A percentile compares a stretch with the other conserved stretches of the same genome.
Evolutionary conservation across 2,113 vertebrate species (phyloP).

Genomic region (Saguinus imperator): DNA sequence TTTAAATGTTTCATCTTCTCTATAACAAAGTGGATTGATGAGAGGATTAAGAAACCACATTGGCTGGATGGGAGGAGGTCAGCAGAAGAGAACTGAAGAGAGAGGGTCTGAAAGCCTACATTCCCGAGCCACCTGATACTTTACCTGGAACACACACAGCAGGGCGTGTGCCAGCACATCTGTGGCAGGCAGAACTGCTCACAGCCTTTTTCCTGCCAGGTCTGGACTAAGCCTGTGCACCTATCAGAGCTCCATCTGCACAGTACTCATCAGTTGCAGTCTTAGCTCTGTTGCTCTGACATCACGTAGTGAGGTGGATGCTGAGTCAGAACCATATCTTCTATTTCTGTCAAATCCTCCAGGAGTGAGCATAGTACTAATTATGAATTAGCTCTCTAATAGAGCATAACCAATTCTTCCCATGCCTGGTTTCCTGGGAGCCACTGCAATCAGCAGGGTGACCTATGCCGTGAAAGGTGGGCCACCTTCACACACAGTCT

Average conservation of each 20-base stretch:
- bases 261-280: neutral
- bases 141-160: neutral
- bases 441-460: neutral
- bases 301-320: neutral
- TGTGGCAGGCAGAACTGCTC: neutral
- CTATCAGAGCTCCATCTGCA: neutral
- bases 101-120: neutral
- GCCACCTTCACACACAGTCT: neutral
- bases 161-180: neutral
- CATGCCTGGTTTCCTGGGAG: neutral
- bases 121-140: neutral
- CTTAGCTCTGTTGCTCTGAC: neutral
- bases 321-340: neutral
- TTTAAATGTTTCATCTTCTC: neutral
- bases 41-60: neutral
- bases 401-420: neutral
- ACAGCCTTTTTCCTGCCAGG: neutral
- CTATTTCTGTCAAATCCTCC: neutral
- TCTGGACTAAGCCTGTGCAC: neutral
- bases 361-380: neutral
- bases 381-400: neutral
- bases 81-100: neutral
- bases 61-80: neutral
- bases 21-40: neutral
- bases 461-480: rapidly evolving